Evolutionary conservation across 2,113 vertebrate genomes (phyloP), one percentile per base, ranked within the genome.

Genomic region (Caranx melampygus): DNA sequence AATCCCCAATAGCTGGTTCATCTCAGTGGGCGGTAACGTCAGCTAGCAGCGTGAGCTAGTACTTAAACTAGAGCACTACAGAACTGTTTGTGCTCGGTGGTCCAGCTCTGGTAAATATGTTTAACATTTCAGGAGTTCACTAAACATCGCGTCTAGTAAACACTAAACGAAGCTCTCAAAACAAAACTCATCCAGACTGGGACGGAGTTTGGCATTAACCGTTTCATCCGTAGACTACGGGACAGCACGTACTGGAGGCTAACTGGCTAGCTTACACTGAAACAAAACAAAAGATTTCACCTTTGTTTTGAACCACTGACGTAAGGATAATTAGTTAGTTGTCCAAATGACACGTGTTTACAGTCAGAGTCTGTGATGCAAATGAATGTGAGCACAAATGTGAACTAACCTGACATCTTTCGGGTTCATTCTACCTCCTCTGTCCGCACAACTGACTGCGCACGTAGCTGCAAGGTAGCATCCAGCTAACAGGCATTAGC

Each of bases 381-480:
- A 6, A 5, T 47, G 1, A 31, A 6, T 20, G 1, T 34, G 5
- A 2, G 11, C 12, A 3, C 7, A 33, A 51, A 16, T 44, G 13
- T 5, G 2, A 31, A 89, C 92, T 42, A 51, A 93, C 92, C 90
- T 91, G 83, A 71, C 82, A 52, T 67, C 1, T 72, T 58, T 74
- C 7, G 33, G 55, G 75, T 21, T 89, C 85, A 87, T 88, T 81
- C 79, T 86, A 67, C 26, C 63, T 61, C 21, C 10, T 65, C n/a
- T 51, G 44, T 42, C 61, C 31, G 72, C 3, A 15, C 75, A 8
- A 20, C 54, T 37, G 57, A 86, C 85, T 87, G 82, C 90, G 88
- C 34, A 88, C 79, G 61, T 64, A 63, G 69, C 75, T 13, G 70
- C 55, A 67, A 81, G 6, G 52, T 69, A 35, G 63, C 66, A 14